A percentile compares a stretch with the other conserved stretches of the same genome.
Evolutionary conservation across 1,140 invertebrate genomes (phyloP).

Genomic region (Cyclina sinensis): DNA sequence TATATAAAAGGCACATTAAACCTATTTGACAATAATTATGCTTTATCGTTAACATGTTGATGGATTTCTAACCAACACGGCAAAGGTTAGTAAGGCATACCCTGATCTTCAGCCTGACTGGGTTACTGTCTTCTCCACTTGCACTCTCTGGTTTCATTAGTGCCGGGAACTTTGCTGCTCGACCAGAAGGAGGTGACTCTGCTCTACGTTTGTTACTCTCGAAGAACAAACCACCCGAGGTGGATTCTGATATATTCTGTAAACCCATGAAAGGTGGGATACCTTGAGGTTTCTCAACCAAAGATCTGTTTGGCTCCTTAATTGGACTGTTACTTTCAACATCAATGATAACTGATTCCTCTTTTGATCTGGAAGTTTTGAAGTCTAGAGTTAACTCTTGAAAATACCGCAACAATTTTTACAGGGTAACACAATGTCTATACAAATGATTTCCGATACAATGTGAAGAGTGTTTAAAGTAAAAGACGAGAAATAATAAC

Average conservation of each 20-base stretch:
- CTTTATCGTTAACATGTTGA: too few relatives aligned
- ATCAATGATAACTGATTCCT: constrained; percentile 11
- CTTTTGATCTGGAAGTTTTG: constrained; percentile 20
- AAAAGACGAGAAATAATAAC: too few relatives aligned
- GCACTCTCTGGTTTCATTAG: constrained; percentile 25
- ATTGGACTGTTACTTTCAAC: constrained; percentile 34
- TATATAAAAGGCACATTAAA: too few relatives aligned
- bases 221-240: too few relatives aligned
- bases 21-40: too few relatives aligned
- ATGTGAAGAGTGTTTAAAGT: too few relatives aligned
- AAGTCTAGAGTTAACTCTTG: too few relatives aligned
- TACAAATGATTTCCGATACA: too few relatives aligned
- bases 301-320: neutral
- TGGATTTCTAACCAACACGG: too few relatives aligned
- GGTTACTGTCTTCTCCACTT: neutral
- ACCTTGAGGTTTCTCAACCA: neutral
- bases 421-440: too few relatives aligned
- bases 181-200: constrained; percentile 21
- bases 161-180: constrained; percentile 2
- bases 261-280: neutral
- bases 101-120: constrained; percentile 42
- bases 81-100: too few relatives aligned
- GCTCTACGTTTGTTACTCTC: neutral
- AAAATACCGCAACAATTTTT: too few relatives aligned
- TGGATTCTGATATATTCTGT: neutral